Base-by-base conservation (phyloP, 1,140 invertebrate genomes). In the Rhyzopertha dominica region DNA sequence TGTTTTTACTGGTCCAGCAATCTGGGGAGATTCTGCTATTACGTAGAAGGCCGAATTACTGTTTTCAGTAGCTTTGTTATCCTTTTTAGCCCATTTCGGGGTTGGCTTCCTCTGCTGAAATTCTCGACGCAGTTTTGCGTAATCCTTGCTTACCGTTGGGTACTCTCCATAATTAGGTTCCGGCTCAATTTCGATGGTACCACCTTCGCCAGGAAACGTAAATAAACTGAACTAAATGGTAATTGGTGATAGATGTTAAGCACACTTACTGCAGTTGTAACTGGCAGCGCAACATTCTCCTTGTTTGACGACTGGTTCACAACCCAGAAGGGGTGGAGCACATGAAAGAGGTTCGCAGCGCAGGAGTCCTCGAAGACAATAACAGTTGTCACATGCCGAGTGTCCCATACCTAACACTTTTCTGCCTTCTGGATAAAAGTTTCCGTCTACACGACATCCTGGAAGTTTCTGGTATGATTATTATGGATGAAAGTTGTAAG, bases 241-340 rank as follows among this genome's bases (percentile, higher is more conserved):
- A 32, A 32, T 32, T 9, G 16, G 7, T 10, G 31, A 10, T 10
- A 8, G 31, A 24, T 5, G 14, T 22, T 26, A 16, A 18, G 13
- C 29, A 49, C 62, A 78, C 73, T 75, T 72, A 77, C 80, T 79
- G 56, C 87, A 90, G 52, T 86, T 81, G 58, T 90, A 91, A 55
- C 84, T 85, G 26, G 82, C 81, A 14, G 88, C 85, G 63, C 88
- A 91, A 63, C 87, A 91, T 59, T 89, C 80, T 16, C 85, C 87
- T 39, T 76, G 70, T 25, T 78, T 77, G 18, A 87, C 75, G 19
- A 90, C 77, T 1, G 88, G 87, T 38, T 69, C 74, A 62, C 88
- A 92, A 25, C 83, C 84, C 49, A 80, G 74, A 38, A 89, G 69
- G 0, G 81, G 75, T 9, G 82, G 81, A 3, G 84, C 79, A 53